Base-by-base conservation (phyloP, 2,113 vertebrate species). In the Martes martes region DNA sequence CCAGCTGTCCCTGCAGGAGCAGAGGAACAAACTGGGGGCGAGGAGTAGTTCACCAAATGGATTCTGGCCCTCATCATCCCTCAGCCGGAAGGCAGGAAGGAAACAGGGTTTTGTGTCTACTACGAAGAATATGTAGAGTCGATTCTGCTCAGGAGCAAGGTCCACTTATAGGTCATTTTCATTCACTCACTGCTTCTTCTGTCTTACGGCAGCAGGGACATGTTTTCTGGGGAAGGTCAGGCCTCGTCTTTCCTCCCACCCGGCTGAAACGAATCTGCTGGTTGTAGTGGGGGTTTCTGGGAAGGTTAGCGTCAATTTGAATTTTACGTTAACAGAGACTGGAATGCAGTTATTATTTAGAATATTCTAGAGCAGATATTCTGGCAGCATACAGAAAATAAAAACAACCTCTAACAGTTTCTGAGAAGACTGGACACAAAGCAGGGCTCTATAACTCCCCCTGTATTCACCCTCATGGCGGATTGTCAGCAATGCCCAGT, bases 151-250 rank as follows among this genome's bases (percentile, higher is more conserved):
- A 6, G 23, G 71, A 94, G 94, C 96, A 61, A 86, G 93, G 83
- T 91, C 95, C 96, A 76, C 78, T 89, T 97, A 89, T 16, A 88
- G 0, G 5, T 84, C 94, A 57, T 52, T 95, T 90, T 90, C 94
- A 94, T 80, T 42, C 91, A 63, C 80, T 98, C 91, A 59, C 52
- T 2, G 4, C 69, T 63, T 94, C 93, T 97, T 98, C 95, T 84
- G 89, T 74, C 85, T 85, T 80, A 96, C 0, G 61, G 85, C 7
- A 50, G 83, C n/a, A 28, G 91, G 36, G 95, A 98, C 95, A 65
- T 69, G 83, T 39, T 96, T 97, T 88, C 96, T 97, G 82, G 94
- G 95, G 97, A 98, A 98, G 94, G 96, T 96, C 79, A 96, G 67
- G 71, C 95, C 95, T 78, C 84, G 42, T 97, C 82, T 98, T 63